A percentile compares a stretch with the other conserved stretches of the same genome.
phyloP scores from a whole-genome alignment of 2,113 vertebrate species.

The Canis aureus region DNA sequence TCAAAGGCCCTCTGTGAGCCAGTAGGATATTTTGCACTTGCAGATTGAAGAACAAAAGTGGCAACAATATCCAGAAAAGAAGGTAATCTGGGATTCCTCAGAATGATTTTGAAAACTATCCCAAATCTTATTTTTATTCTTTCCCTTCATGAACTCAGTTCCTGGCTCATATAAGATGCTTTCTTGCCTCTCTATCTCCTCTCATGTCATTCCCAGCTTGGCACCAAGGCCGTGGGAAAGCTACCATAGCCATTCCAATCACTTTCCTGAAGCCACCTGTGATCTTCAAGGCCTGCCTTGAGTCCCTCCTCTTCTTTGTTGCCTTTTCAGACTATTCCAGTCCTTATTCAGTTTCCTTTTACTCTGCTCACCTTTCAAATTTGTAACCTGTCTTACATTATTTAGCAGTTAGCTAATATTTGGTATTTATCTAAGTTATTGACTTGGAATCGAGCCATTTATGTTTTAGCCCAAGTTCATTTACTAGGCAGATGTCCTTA shows the following conservation, averaged over 20 bases:
- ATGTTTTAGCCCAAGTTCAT: neutral
- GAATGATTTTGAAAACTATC: constrained; percentile 38
- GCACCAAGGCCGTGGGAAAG: constrained; percentile 3
- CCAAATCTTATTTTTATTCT: constrained; percentile 10
- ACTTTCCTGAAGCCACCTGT: neutral
- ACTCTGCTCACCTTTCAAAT: neutral
- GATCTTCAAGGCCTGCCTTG: neutral
- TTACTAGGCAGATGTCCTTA: neutral
- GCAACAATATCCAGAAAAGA: neutral
- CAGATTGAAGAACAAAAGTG: neutral
- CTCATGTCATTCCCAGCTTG: neutral
- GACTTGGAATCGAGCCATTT: neutral
- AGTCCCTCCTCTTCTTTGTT: neutral
- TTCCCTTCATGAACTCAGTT: constrained; percentile 34
- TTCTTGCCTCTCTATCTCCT: neutral
- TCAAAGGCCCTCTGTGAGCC: neutral
- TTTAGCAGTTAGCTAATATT: neutral
- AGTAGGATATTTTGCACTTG: neutral
- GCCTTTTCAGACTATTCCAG: neutral
- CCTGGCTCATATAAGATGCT: neutral
- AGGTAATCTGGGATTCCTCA: neutral
- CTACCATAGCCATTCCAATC: neutral
- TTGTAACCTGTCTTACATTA: neutral
- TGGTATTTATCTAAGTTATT: neutral
- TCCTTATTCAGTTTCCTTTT: neutral